Percentiles rank a stretch among this genome's conserved stretches.
These are phyloP conservation scores for Nesogale talazaci DNA, from an alignment of 2,113 vertebrate species.

Conservation along the genomic window DNA sequence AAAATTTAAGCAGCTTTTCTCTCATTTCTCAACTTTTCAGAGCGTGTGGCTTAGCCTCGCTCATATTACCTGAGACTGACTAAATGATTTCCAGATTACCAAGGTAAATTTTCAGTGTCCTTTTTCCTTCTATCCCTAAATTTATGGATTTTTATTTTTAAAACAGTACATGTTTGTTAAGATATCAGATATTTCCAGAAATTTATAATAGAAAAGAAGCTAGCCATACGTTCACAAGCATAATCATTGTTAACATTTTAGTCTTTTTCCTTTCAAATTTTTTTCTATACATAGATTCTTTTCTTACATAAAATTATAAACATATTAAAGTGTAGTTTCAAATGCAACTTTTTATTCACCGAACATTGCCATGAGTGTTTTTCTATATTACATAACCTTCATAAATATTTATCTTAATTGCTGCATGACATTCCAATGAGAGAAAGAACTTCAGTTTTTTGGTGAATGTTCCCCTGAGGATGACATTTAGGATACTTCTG, in stretches of 20 bases:
- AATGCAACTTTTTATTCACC: neutral
- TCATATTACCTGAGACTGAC: neutral
- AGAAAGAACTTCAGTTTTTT: neutral
- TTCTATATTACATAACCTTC: neutral
- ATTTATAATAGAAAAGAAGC: slow-evolving; percentile 1
- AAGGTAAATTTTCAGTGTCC: neutral
- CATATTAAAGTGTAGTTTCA: neutral
- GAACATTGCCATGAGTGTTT: neutral
- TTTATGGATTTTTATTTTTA: neutral
- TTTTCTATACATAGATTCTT: neutral
- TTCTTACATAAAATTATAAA: neutral
- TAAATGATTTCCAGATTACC: neutral
- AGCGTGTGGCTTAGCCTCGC: neutral
- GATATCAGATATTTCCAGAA: neutral
- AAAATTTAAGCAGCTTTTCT: neutral
- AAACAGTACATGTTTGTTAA: neutral
- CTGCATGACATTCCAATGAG: neutral
- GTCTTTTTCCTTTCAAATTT: neutral
- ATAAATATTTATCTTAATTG: neutral
- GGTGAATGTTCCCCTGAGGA: neutral
- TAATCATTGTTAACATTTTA: neutral
- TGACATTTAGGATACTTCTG: neutral
- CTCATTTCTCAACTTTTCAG: neutral
- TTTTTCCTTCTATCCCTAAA: neutral
- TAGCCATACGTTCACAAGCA: neutral